Conservation (phyloP, 2,888 invertebrate genomes). For the Heteropelma amictum region DNA sequence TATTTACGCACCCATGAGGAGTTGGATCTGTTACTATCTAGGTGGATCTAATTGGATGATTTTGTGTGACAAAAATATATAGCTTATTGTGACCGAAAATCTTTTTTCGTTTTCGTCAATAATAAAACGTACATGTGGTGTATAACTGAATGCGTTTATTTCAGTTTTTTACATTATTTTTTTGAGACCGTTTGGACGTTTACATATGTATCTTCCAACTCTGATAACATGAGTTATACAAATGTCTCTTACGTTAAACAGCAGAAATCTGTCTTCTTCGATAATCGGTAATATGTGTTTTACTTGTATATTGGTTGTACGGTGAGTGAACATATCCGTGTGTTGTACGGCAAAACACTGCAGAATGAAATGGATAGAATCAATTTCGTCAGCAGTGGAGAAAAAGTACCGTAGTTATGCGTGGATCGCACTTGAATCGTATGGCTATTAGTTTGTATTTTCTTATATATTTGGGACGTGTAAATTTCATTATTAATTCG, state of each 20-base stretch:
- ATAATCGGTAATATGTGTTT: slow-evolving; percentile 43
- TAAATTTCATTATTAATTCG: slow-evolving; percentile 46
- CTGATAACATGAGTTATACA: slow-evolving; percentile 32
- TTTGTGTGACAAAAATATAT: no score
- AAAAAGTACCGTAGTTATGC: slow-evolving; percentile 45
- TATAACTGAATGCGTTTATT: no score
- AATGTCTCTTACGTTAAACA: slow-evolving; percentile 10
- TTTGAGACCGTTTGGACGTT: slow-evolving; percentile 33
- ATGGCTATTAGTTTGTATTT: slow-evolving; percentile 44
- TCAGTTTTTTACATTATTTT: slow-evolving; percentile 32
- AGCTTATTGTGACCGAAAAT: no score
- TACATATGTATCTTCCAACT: slow-evolving; percentile 40
- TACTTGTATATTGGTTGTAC: slow-evolving; percentile 24
- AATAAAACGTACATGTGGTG: no score
- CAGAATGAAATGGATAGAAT: slow-evolving; percentile 17
- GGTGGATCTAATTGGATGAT: no score
- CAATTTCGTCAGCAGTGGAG: slow-evolving; percentile 5
- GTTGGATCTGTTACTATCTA: no score
- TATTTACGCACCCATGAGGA: no score
- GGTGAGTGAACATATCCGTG: slow-evolving; percentile 29
- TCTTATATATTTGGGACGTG: slow-evolving; percentile 49
- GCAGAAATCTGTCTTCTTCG: background rate
- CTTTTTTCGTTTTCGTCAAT: no score
- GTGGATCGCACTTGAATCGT: slow-evolving; percentile 27
- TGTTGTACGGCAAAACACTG: slow-evolving; percentile 35